phyloP scores from a whole-genome alignment of 2,113 vertebrate species.

The Dicaeum eximium region DNA sequence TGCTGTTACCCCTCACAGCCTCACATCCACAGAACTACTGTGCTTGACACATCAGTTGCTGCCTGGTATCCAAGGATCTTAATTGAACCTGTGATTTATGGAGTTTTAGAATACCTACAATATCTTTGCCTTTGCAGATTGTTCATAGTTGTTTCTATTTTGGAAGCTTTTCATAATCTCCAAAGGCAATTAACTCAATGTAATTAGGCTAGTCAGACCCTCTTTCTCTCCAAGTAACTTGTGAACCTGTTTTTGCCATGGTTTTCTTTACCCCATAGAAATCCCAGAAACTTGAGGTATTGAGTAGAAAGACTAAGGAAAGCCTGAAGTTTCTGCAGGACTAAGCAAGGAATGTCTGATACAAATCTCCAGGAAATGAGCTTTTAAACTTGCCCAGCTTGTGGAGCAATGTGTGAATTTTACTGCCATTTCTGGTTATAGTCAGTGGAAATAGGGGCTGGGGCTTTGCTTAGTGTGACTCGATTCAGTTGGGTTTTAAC shows the following conservation, averaged over 20 bases:
- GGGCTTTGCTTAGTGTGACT: background rate
- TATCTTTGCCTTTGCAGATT: background rate
- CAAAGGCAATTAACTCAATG: background rate
- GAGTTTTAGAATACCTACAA: background rate
- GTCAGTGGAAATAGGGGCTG: background rate
- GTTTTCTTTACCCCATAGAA: background rate
- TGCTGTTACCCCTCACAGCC: background rate
- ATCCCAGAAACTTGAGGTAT: background rate
- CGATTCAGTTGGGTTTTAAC: background rate
- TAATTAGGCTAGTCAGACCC: background rate
- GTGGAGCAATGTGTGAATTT: background rate
- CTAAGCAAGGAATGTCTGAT: background rate
- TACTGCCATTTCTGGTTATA: background rate
- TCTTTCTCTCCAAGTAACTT: background rate
- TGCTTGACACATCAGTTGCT: background rate
- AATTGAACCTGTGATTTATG: background rate
- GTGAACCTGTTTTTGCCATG: background rate
- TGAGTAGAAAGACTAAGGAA: background rate
- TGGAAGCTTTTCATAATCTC: background rate
- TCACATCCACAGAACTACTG: rapidly evolving
- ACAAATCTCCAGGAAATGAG: background rate
- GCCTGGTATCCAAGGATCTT: background rate
- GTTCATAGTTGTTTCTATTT: background rate
- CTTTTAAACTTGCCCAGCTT: background rate
- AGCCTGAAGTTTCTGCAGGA: background rate